phyloP scores from a whole-genome alignment of 2,888 invertebrate species.

The Ceraclea dissimilis region DNA sequence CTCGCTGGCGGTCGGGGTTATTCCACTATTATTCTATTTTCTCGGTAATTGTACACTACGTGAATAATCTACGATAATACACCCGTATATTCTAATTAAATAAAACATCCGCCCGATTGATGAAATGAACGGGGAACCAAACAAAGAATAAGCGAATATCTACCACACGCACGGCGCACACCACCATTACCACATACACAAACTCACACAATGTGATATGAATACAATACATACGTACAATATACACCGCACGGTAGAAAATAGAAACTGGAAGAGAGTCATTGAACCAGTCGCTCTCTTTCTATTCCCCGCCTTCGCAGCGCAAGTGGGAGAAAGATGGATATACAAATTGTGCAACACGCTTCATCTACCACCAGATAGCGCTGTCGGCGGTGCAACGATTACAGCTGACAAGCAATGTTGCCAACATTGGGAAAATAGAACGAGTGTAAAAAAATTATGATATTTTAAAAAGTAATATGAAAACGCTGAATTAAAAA shows the following conservation, averaged over 20 bases:
- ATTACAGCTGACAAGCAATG: too few relatives aligned
- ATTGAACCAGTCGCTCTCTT: conserved; percentile 42
- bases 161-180: conserved; percentile 24
- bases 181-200: conserved; percentile 9
- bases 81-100: not conserved
- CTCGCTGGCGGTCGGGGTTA: not conserved
- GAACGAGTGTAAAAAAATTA: too few relatives aligned
- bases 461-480: too few relatives aligned
- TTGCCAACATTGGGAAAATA: too few relatives aligned
- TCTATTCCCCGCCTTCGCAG: conserved; percentile 32
- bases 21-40: not conserved
- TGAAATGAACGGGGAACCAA: conserved; percentile 37
- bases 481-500: too few relatives aligned
- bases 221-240: not conserved
- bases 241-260: conserved; percentile 32
- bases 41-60: not conserved
- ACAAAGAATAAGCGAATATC: conserved; percentile 41
- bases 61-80: not conserved
- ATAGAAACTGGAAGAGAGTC: conserved; percentile 50
- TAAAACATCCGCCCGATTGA: conserved; percentile 39
- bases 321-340: conserved; percentile 42
- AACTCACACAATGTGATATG: not conserved
- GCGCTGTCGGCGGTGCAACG: conserved; percentile 3
- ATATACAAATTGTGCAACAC: conserved; percentile 7
- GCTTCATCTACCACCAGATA: conserved; percentile 10